Evolutionary conservation across 2,113 vertebrate species (phyloP).

Genomic region (Coturnix japonica): DNA sequence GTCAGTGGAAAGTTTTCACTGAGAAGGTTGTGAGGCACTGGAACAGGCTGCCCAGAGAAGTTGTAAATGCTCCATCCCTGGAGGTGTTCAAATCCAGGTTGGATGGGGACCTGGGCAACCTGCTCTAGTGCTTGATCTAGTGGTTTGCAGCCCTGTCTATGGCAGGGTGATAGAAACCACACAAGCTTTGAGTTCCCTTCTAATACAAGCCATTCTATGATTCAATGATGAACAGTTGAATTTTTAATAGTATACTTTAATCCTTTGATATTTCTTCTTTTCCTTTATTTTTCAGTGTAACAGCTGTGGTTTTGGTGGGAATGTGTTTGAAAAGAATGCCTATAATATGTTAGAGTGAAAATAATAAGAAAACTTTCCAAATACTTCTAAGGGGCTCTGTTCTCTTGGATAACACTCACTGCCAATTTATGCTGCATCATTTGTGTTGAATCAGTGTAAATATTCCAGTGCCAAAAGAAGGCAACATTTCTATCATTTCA

Average conservation of each 20-base stretch:
- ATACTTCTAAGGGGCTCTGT: background rate
- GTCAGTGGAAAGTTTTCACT: no score
- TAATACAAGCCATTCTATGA: no score
- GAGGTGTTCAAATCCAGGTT: no score
- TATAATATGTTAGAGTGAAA: background rate
- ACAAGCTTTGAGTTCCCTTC: no score
- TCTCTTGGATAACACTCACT: background rate
- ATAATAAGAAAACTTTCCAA: background rate
- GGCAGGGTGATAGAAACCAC: no score
- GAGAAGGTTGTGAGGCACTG: no score
- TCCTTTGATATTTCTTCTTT: background rate
- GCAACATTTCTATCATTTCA: background rate
- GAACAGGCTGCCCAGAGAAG: no score
- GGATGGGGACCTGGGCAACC: no score
- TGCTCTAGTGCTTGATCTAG: no score
- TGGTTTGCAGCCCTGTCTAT: no score
- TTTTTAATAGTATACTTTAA: background rate
- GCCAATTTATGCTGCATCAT: background rate
- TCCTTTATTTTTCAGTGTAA: background rate
- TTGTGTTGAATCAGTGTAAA: conserved; percentile 13
- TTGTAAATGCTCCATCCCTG: no score
- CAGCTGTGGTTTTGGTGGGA: background rate
- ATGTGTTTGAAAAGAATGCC: background rate
- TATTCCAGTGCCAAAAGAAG: conserved; percentile 10
- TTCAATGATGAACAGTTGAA: background rate